A percentile compares a stretch with the other conserved stretches of the same genome.
phyloP scores from a whole-genome alignment of 2,113 vertebrate genomes.

The Corydoras sp. region DNA sequence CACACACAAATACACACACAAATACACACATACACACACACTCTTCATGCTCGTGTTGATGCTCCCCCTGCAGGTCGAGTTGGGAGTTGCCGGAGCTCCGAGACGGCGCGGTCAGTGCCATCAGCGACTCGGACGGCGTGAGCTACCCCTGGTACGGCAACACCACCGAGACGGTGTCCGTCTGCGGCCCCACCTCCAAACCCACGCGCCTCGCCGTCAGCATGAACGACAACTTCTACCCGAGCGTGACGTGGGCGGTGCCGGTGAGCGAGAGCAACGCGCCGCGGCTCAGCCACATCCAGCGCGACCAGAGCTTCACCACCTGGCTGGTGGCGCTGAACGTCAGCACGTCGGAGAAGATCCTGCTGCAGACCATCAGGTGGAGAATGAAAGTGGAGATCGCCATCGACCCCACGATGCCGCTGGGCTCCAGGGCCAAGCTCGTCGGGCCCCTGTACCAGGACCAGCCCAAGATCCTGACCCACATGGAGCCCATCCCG shows the following conservation, averaged over 20 bases:
- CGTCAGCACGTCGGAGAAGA: conserved; percentile 87
- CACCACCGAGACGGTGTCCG: conserved; percentile 93
- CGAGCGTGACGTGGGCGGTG: conserved; percentile 96
- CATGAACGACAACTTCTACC: conserved; percentile 99
- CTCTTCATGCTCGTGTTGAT: conserved; percentile 9
- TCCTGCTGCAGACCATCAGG: conserved; percentile 93
- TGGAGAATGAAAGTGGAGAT: conserved; percentile 97
- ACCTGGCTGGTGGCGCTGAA: conserved; percentile 98
- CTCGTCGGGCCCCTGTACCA: conserved; percentile 87
- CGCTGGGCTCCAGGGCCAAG: conserved; percentile 82
- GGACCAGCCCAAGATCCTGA: conserved; percentile 89
- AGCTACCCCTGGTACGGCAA: conserved; percentile 99
- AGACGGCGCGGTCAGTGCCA: conserved; percentile 89
- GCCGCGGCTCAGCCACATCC: conserved; percentile 88
- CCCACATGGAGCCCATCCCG: conserved; percentile 91
- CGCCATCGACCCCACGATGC: conserved; percentile 82
- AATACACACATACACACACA: too few relatives aligned
- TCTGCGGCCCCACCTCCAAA: conserved; percentile 87
- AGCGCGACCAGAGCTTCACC: conserved; percentile 96
- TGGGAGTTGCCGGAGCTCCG: conserved; percentile 95
- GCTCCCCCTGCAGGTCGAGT: conserved; percentile 77
- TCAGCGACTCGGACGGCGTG: conserved; percentile 94
- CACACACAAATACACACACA: too few relatives aligned
- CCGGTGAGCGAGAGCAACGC: conserved; percentile 93
- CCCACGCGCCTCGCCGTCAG: conserved; percentile 90